phyloP scores from a whole-genome alignment of 2,888 invertebrate species.

The Platycnemis pennipes region DNA sequence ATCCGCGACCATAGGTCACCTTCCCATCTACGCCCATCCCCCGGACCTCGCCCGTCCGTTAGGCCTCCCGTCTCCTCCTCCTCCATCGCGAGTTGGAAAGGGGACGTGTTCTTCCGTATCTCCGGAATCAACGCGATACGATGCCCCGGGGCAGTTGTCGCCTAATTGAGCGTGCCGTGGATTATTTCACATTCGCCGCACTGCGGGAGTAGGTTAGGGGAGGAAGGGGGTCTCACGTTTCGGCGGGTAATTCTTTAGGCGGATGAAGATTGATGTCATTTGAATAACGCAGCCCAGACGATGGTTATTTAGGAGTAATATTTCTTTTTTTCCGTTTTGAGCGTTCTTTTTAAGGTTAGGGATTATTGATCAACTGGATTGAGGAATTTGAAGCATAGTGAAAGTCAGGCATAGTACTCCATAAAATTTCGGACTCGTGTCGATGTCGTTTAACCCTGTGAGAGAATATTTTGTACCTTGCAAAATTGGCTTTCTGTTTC shows the following conservation, averaged over 20 bases:
- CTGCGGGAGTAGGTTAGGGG: not conserved
- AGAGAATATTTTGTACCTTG: not conserved
- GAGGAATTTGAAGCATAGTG: not conserved
- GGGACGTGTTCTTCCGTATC: slow-evolving; percentile 53
- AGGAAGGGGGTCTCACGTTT: slow-evolving; percentile 34
- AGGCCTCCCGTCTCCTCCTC: not conserved
- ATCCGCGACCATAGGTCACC: slow-evolving; percentile 67
- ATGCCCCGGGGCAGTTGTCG: slow-evolving; percentile 44
- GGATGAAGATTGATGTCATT: slow-evolving; percentile 23
- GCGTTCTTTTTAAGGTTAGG: not conserved
- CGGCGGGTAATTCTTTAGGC: not conserved
- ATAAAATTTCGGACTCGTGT: not conserved
- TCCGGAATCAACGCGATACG: slow-evolving; percentile 45
- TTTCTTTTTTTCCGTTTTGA: not conserved
- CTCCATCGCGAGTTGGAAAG: not conserved
- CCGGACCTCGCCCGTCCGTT: slow-evolving; percentile 19
- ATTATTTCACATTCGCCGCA: slow-evolving; percentile 40
- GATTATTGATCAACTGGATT: not conserved
- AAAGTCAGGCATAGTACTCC: not conserved
- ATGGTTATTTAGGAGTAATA: not conserved
- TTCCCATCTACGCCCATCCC: slow-evolving; percentile 29
- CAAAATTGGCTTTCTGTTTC: not conserved
- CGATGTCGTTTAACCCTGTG: not conserved
- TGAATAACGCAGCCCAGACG: not conserved
- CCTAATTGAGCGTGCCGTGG: slow-evolving; percentile 48